These are phyloP conservation scores for Coregonus clupeaformis DNA, from an alignment of 2,113 vertebrate genomes.

Conservation along the genomic window DNA sequence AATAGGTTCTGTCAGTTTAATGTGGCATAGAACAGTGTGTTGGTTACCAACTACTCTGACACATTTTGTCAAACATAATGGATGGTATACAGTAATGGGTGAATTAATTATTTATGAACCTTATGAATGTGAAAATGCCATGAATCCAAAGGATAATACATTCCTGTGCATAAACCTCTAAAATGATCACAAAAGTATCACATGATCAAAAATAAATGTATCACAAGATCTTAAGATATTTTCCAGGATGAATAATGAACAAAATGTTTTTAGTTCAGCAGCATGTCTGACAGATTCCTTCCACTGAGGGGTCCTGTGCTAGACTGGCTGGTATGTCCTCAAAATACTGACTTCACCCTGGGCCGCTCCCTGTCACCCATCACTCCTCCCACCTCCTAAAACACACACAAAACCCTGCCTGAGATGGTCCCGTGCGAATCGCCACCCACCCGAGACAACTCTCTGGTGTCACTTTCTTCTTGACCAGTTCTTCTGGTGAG, in stretches of 20 bases:
- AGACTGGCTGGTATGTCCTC: not conserved
- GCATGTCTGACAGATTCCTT: not conserved
- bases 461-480: conserved; percentile 16
- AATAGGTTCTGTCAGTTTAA: too few relatives aligned
- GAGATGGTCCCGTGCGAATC: conserved; percentile 25
- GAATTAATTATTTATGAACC: not conserved
- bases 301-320: not conserved
- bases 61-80: too few relatives aligned
- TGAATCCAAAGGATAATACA: too few relatives aligned
- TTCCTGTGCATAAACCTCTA: too few relatives aligned
- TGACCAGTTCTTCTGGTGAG: conserved; percentile 33
- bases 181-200: too few relatives aligned
- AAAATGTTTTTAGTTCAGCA: not conserved
- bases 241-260: not conserved
- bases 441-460: conserved; percentile 31
- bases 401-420: not conserved
- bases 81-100: too few relatives aligned
- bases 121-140: not conserved
- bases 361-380: not conserved
- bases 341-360: not conserved
- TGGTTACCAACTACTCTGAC: too few relatives aligned
- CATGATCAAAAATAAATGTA: not conserved
- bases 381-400: not conserved
- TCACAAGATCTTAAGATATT: not conserved
- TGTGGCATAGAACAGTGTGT: too few relatives aligned